A percentile compares a stretch with the other conserved stretches of the same genome.
Evolutionary conservation across 2,888 invertebrate species (phyloP).

Genomic region (Crocallis elinguaria): DNA sequence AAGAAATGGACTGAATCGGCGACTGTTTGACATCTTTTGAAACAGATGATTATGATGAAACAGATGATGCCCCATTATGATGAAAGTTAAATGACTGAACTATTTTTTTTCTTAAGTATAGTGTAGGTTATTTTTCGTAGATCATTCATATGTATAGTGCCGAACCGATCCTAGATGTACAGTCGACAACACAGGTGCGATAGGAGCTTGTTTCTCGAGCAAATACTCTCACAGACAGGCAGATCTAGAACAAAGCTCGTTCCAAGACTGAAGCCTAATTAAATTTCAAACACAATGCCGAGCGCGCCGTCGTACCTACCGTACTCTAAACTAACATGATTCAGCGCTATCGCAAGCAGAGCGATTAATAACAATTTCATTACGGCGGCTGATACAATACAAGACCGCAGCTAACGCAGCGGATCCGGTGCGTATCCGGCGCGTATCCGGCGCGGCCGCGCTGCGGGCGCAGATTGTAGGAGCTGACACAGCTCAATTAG

Average conservation of each 20-base stretch:
- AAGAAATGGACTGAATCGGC: constrained; percentile 2
- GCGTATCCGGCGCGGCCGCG: background rate
- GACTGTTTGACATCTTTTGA: constrained; percentile 3
- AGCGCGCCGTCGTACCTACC: background rate
- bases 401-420: constrained; percentile 11
- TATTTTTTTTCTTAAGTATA: too few relatives aligned
- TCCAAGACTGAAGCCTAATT: background rate
- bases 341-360: constrained; percentile 3
- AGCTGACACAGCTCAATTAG: background rate
- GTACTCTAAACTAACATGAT: constrained; percentile 15
- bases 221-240: background rate
- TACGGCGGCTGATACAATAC: constrained; percentile 1
- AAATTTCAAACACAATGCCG: constrained; percentile 9
- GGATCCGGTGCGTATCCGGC: constrained; percentile 14
- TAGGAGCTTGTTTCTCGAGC: background rate
- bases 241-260: background rate
- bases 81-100: too few relatives aligned
- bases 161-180: too few relatives aligned
- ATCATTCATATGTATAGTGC: too few relatives aligned
- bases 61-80: too few relatives aligned
- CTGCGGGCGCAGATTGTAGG: background rate
- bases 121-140: too few relatives aligned
- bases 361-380: constrained; percentile 17
- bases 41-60: background rate
- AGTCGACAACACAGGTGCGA: too few relatives aligned